Conservation (phyloP, 2,113 vertebrate species). For the Anguilla rostrata region DNA sequence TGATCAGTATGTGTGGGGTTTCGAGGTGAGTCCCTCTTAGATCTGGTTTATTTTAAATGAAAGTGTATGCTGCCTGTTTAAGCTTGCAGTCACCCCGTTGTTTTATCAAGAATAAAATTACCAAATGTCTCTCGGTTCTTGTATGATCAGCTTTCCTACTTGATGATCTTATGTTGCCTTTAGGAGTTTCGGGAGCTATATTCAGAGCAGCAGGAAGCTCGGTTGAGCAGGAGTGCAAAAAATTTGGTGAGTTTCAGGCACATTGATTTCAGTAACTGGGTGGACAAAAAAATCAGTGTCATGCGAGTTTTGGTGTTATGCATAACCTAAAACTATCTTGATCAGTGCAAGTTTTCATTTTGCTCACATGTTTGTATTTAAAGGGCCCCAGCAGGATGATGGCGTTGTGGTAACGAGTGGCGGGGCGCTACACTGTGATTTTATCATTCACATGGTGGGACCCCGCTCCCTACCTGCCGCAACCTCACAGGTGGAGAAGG, state of each 20-base stretch:
- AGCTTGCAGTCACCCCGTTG: too few species aligned
- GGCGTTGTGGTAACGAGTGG: slow-evolving; percentile 48
- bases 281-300: not conserved
- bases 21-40: slow-evolving; percentile 36
- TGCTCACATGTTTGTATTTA: not conserved
- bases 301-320: not conserved
- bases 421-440: slow-evolving; percentile 51
- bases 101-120: not conserved
- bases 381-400: slow-evolving; percentile 43
- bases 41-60: not conserved
- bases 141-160: not conserved
- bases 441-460: slow-evolving; percentile 58
- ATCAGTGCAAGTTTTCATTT: not conserved
- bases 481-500: slow-evolving; percentile 44
- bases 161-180: not conserved
- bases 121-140: not conserved
- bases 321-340: too few species aligned
- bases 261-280: not conserved
- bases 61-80: not conserved
- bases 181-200: slow-evolving; percentile 58
- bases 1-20: not conserved
- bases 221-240: slow-evolving; percentile 47
- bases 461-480: slow-evolving; percentile 34
- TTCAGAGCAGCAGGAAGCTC: slow-evolving; percentile 49
- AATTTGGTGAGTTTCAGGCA: slow-evolving; percentile 36